These are phyloP conservation scores for Lampropteryx suffumata DNA, from an alignment of 2,888 invertebrate species.

Conservation along the genomic window DNA sequence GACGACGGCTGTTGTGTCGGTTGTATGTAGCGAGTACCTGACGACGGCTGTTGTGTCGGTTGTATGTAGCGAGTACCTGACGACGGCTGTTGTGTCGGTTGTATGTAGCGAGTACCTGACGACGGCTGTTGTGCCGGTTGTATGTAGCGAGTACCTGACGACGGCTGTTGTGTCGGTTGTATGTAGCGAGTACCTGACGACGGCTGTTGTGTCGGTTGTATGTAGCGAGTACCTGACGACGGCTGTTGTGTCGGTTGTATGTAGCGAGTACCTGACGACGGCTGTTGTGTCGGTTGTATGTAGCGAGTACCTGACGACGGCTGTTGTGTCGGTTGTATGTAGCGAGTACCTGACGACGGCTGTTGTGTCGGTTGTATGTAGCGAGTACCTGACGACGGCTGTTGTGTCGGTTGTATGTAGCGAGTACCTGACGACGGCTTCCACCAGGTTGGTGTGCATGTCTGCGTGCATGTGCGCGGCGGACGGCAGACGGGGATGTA, in stretches of 20 bases:
- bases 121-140: slow-evolving; percentile 87
- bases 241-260: neutral
- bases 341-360: slow-evolving; percentile 91
- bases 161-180: neutral
- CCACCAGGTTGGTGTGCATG: slow-evolving; percentile 96
- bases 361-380: slow-evolving; percentile 28
- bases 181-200: slow-evolving; percentile 86
- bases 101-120: slow-evolving; percentile 84
- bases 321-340: neutral
- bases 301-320: neutral
- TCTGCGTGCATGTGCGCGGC: slow-evolving; percentile 96
- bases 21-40: slow-evolving; percentile 79
- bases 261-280: slow-evolving; percentile 88
- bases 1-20: neutral
- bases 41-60: slow-evolving; percentile 92
- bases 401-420: neutral
- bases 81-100: neutral
- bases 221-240: neutral
- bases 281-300: slow-evolving; percentile 78
- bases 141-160: neutral
- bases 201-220: slow-evolving; percentile 84
- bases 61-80: neutral
- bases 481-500: slow-evolving; percentile 92
- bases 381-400: neutral
- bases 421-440: slow-evolving; percentile 93